Conservation (phyloP, 2,888 invertebrate species). For the Eupsilia transversa region DNA sequence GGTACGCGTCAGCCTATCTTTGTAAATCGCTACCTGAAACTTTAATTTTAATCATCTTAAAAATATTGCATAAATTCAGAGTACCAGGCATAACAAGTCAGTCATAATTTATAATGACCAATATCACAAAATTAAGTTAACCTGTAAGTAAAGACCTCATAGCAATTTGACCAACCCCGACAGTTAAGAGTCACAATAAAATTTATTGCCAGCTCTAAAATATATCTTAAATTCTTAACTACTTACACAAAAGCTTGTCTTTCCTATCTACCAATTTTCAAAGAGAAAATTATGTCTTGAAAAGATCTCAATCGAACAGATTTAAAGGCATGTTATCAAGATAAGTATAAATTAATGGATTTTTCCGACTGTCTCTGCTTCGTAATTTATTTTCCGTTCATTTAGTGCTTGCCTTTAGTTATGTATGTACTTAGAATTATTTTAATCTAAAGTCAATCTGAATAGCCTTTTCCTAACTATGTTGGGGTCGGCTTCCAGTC, state of each 20-base stretch:
- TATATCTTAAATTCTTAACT: constrained; percentile 57
- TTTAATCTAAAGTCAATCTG: too few species aligned
- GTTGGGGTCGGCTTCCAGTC: too few species aligned
- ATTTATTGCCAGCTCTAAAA: constrained; percentile 58
- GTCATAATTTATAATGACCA: neutral
- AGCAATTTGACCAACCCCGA: constrained; percentile 29
- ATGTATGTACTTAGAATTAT: constrained; percentile 18
- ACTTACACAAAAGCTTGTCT: constrained; percentile 48
- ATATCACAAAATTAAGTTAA: constrained; percentile 9
- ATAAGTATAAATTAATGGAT: constrained; percentile 65
- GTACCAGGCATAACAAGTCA: too few species aligned
- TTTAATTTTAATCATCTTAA: too few species aligned
- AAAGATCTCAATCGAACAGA: constrained; percentile 67
- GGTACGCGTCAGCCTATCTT: too few species aligned
- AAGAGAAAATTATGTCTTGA: constrained; percentile 64
- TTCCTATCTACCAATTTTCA: constrained; percentile 56
- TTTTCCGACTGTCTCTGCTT: constrained; percentile 51
- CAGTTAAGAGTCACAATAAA: constrained; percentile 41
- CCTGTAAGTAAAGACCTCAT: neutral
- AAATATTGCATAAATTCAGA: too few species aligned
- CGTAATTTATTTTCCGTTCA: constrained; percentile 50
- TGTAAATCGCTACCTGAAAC: too few species aligned
- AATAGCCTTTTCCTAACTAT: too few species aligned
- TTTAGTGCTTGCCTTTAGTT: constrained; percentile 39
- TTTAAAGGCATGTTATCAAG: constrained; percentile 66